These are phyloP conservation scores for Todiramphus saurophagus DNA, from an alignment of 2,113 vertebrate species.

Conservation along the genomic window DNA sequence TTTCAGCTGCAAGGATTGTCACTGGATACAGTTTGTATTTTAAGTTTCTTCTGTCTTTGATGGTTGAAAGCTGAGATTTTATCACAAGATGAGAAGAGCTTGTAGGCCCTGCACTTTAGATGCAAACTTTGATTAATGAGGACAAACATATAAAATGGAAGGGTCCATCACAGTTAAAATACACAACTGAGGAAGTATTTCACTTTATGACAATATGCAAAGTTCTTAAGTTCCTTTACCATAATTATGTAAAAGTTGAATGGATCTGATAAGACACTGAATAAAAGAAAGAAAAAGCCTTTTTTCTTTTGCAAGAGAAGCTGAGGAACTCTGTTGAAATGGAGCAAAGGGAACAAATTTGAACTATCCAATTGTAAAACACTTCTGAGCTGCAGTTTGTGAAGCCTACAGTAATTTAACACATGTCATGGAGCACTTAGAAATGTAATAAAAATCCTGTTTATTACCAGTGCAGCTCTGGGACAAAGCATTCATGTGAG, in stretches of 20 bases:
- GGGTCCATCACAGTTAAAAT: background rate
- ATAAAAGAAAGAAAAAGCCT: background rate
- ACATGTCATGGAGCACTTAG: slow-evolving; percentile 42
- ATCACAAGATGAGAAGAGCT: background rate
- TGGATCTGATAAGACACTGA: background rate
- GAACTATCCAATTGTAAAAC: slow-evolving; percentile 6
- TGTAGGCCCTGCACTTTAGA: background rate
- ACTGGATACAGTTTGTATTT: background rate
- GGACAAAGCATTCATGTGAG: slow-evolving; percentile 52
- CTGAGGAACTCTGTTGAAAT: background rate
- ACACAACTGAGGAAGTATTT: background rate
- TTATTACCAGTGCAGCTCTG: slow-evolving; percentile 46
- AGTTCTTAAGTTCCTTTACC: background rate
- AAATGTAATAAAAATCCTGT: slow-evolving; percentile 63
- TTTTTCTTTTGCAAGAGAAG: background rate
- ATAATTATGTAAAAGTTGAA: background rate
- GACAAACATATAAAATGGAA: background rate
- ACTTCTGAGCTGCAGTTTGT: slow-evolving; percentile 43
- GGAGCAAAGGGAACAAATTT: background rate
- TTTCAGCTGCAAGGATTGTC: background rate
- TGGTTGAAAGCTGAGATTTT: background rate
- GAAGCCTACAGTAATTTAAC: slow-evolving; percentile 57
- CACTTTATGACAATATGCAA: background rate
- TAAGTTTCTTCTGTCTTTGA: background rate
- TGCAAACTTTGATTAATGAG: background rate